Evolutionary conservation across 2,797 vertebrate species (phyloP).

Genomic region (Sparus aurata): DNA sequence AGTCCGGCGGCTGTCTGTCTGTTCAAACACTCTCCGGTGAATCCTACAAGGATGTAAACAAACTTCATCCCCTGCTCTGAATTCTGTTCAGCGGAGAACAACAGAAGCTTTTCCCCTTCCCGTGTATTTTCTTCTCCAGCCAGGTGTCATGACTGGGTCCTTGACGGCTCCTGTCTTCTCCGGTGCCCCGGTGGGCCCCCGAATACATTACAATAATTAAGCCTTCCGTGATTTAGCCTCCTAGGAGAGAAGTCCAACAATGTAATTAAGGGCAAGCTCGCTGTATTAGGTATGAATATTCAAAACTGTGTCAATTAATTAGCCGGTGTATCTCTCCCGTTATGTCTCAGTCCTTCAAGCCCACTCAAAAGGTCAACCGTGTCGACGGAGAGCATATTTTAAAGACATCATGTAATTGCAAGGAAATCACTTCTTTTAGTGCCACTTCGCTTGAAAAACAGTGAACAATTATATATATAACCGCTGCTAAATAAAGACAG

Average conservation of each 20-base stretch:
- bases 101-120: constrained; percentile 90
- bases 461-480: constrained; percentile 46
- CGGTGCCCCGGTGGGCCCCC: constrained; percentile 92
- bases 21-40: constrained; percentile 83
- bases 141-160: constrained; percentile 97
- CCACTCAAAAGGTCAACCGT: constrained; percentile 92
- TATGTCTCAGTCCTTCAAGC: constrained; percentile 91
- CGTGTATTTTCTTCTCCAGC: constrained; percentile 78
- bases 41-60: constrained; percentile 87
- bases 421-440: constrained; percentile 84
- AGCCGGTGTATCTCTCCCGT: constrained; percentile 91
- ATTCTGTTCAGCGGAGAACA: constrained; percentile 81
- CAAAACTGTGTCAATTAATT: constrained; percentile 99
- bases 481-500: constrained; percentile 46
- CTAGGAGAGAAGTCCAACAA: constrained; percentile 98
- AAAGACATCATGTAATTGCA: constrained; percentile 86
- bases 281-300: constrained; percentile 99
- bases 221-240: constrained; percentile 99
- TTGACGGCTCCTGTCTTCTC: constrained; percentile 94
- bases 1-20: constrained; percentile 83
- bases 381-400: constrained; percentile 88
- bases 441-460: constrained; percentile 55
- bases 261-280: constrained; percentile 98
- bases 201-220: constrained; percentile 99
- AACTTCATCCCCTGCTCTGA: constrained; percentile 84